Evolutionary conservation across 2,797 vertebrate species (phyloP).

Genomic region (Alca torda): DNA sequence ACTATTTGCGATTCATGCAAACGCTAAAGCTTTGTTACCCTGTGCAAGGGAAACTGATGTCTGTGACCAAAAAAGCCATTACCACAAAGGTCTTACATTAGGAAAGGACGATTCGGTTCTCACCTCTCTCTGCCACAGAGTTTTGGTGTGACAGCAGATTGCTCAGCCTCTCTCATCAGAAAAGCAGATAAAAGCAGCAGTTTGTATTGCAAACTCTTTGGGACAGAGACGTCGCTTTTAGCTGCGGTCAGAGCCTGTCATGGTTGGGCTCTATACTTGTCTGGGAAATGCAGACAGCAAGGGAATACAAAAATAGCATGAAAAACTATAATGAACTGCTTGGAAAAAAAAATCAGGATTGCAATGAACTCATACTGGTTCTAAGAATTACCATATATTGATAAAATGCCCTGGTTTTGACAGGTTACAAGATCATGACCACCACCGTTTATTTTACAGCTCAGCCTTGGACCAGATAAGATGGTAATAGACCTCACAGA

Average conservation of each 20-base stretch:
- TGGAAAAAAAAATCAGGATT: not conserved
- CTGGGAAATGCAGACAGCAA: not conserved
- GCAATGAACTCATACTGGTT: not conserved
- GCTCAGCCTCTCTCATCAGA: not conserved
- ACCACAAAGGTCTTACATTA: not conserved
- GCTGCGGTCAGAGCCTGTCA: not conserved
- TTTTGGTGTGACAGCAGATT: not conserved
- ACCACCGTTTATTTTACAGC: constrained; percentile 63
- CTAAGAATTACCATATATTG: not conserved
- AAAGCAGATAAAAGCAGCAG: not conserved
- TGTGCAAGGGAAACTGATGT: not conserved
- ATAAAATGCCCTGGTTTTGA: not conserved
- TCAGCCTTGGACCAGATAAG: constrained; percentile 84
- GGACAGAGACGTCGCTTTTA: not conserved
- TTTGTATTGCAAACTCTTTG: not conserved
- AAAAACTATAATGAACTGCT: not conserved
- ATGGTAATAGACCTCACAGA: constrained; percentile 90
- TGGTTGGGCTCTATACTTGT: not conserved
- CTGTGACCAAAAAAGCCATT: not conserved
- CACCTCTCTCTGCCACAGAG: not conserved
- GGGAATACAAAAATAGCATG: not conserved
- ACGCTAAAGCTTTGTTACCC: not conserved
- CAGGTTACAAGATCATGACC: not conserved
- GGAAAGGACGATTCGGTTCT: not conserved
- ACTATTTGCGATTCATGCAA: not conserved